Evolutionary conservation across 1,140 invertebrate species (phyloP).

Genomic region (Anoplophora glabripennis): DNA sequence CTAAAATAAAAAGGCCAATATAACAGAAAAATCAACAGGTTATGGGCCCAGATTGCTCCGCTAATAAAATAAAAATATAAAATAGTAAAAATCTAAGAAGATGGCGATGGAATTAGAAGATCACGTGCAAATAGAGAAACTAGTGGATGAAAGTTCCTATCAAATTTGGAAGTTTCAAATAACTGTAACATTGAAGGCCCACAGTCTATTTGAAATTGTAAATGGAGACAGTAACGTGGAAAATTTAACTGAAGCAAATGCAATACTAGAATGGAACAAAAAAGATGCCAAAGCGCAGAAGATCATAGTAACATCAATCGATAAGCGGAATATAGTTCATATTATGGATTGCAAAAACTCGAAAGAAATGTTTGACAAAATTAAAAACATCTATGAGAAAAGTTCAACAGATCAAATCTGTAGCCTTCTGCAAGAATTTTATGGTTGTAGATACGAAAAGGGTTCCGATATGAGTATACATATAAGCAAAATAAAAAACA

Average conservation of each 20-base stretch:
- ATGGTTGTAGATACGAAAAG: constrained; percentile 29
- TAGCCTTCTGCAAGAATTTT: constrained; percentile 38
- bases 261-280: constrained; percentile 16
- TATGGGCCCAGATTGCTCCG: no score
- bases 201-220: constrained; percentile 9
- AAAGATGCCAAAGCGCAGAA: constrained; percentile 27
- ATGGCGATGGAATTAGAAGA: no score
- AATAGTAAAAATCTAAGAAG: no score
- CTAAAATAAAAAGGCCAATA: no score
- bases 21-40: no score
- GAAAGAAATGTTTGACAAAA: constrained; percentile 40
- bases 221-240: background rate
- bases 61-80: no score
- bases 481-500: no score
- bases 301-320: constrained; percentile 30
- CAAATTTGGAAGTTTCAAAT: constrained; percentile 8
- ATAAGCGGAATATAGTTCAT: constrained; percentile 27
- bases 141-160: no score
- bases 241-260: background rate
- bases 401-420: constrained; percentile 35
- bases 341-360: constrained; percentile 37
- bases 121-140: no score
- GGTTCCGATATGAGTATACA: no score
- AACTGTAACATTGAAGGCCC: constrained; percentile 7
- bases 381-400: constrained; percentile 39